Base-by-base conservation (phyloP, 2,797 vertebrate genomes). In the Numenius phaeopus region DNA sequence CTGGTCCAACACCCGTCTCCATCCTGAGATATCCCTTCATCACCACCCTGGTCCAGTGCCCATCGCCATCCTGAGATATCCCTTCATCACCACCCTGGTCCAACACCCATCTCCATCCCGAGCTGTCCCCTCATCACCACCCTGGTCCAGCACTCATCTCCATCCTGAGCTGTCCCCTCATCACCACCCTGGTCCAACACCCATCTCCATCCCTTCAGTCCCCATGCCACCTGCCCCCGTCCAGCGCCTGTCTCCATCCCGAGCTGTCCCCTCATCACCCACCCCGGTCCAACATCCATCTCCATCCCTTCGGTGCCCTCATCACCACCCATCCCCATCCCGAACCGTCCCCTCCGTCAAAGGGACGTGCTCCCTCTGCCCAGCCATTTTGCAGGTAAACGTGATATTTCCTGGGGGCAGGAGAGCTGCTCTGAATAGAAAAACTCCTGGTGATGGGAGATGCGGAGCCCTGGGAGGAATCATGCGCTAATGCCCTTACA, bases 381-480 rank as follows among this genome's bases (percentile, higher is more conserved):
- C 61, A 3, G 18, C 7, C 1, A 0, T 46, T 79, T 37, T 7
- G 24, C 81, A 79, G 94, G 66, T 84, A 55, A 87, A 85, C 0
- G 29, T 73, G 90, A 42, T 70, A 39, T 83, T 94, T 88, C 87
- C 80, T 64, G 0, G 1, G 57, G 72, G 72, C 49, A 12, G 80
- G 26, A 85, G 61, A 61, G 87, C 73, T 58, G 71, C 42, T 76
- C 21, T 3, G n/a, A 65, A 52, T 26, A 46, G 5, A 44, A 87
- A 72, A 92, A 6, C 29, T 92, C 22, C 77, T 10, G 86, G 39
- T 39, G 86, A 55, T 71, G 81, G 83, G 88, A 71, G 90, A 46
- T 62, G 90, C 19, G 8, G 94, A 86, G 77, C 90, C 77, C 69
- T 5, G 10, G 73, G 83, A 93, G 88, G 88, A 69, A 72, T 73